Evolutionary conservation across 2,113 vertebrate genomes (phyloP), one percentile per base, ranked within the genome.

Genomic region (Ciconia boyciana): DNA sequence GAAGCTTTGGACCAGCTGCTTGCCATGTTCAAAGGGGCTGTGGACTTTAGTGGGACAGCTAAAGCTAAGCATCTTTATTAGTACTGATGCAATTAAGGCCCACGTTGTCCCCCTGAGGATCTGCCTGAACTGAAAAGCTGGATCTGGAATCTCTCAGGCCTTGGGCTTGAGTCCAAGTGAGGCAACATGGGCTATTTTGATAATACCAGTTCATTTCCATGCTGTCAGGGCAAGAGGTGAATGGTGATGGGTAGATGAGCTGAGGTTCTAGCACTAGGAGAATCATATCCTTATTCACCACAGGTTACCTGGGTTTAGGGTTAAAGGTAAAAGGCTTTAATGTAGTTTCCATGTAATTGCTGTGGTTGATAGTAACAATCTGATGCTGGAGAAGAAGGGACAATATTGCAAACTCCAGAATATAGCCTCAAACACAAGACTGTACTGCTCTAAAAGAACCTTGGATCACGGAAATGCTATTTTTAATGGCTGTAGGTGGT

Each of bases 401-500:
- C 44, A 32, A 12, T 19, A 39, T 39, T 76, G 61, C 55, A 77
- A 60, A 86, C 48, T 80, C 66, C 78, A 86, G 88, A 94, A 93
- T 89, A 55, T 46, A 86, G 61, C 78, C 66, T 96, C 68, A 52
- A 87, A 94, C 71, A 81, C 70, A 76, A 64, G 90, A 52, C 31
- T 91, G 60, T 87, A 29, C 78, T 96, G 82, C 84, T 93, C 60
- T 46, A 89, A 97, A 96, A 93, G 83, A 97, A 81, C 83, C 82
- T 80, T 91, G 87, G 89, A 94, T 90, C 93, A 71, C 29, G 6
- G 90, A 96, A 97, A 90, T 28, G 81, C 92, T 97, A 82, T 97
- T 97, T 97, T 98, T 97, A 95, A 96, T 93, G 92, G 87, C 96
- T 91, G 84, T 97, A 97, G 97, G 97, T 98, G 97, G 97, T 98